Conservation (phyloP, 2,113 vertebrate species). For the Astatoreochromis straeleni region DNA sequence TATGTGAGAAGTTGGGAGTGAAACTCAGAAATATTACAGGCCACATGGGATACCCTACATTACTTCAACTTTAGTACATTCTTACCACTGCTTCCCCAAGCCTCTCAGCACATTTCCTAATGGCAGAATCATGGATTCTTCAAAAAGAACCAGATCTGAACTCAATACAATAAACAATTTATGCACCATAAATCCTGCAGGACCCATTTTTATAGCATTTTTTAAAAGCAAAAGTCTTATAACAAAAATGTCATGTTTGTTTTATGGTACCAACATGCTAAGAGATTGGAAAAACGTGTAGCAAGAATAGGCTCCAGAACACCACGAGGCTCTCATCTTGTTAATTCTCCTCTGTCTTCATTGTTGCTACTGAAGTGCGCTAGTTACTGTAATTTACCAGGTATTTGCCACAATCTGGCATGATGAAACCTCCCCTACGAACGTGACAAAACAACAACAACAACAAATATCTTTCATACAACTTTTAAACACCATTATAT, state of each 20-base stretch:
- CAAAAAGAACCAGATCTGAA: not conserved
- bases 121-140: not conserved
- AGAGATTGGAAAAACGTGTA: not conserved
- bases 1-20: not conserved
- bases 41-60: not conserved
- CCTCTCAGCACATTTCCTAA: not conserved
- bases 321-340: not conserved
- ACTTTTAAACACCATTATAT: not conserved
- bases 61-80: not conserved
- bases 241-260: not conserved
- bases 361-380: not conserved
- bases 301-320: not conserved
- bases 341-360: not conserved
- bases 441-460: not conserved
- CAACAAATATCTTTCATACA: slow-evolving; percentile 15
- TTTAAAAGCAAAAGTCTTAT: not conserved
- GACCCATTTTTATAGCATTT: not conserved
- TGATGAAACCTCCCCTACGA: not conserved
- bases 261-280: not conserved
- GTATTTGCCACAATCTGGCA: not conserved
- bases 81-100: not conserved
- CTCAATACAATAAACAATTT: not conserved
- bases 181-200: not conserved
- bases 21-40: not conserved
- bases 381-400: not conserved